These are phyloP conservation scores for Rhadinocentrus ornatus DNA, from an alignment of 2,797 vertebrate genomes.

Conservation along the genomic window DNA sequence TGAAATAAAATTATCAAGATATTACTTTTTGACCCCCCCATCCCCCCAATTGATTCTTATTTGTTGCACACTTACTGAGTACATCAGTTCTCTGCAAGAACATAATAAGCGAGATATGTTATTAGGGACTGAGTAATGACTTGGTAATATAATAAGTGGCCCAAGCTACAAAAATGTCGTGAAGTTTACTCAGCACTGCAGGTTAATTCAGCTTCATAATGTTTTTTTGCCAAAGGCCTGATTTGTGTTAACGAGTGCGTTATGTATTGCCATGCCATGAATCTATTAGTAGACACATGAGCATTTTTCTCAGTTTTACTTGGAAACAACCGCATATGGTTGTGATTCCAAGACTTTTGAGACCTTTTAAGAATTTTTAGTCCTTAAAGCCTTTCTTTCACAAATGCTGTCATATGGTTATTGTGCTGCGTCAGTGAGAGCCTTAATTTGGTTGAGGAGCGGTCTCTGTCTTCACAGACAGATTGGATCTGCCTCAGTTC, in stretches of 20 bases:
- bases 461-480: too few species aligned
- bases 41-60: slow-evolving; percentile 23
- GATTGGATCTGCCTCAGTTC: too few species aligned
- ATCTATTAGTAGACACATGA: slow-evolving; percentile 26
- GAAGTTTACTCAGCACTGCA: slow-evolving; percentile 22
- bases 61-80: slow-evolving; percentile 25
- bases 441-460: too few species aligned
- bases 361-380: too few species aligned
- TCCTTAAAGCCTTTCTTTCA: too few species aligned
- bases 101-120: slow-evolving; percentile 54
- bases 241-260: slow-evolving; percentile 51
- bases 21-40: slow-evolving; percentile 25
- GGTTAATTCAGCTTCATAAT: slow-evolving; percentile 56
- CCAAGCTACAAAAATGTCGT: slow-evolving; percentile 15
- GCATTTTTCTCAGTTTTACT: slow-evolving; percentile 11
- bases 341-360: neutral
- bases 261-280: slow-evolving; percentile 45
- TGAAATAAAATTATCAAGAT: slow-evolving; percentile 40
- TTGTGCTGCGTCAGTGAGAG: too few species aligned
- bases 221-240: slow-evolving; percentile 53
- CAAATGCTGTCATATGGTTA: too few species aligned
- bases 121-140: slow-evolving; percentile 57
- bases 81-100: slow-evolving; percentile 40
- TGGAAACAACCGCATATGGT: neutral
- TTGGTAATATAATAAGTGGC: slow-evolving; percentile 28